Evolutionary conservation across 2,797 vertebrate species (phyloP).

Genomic region (Macroramphosus scolopax): DNA sequence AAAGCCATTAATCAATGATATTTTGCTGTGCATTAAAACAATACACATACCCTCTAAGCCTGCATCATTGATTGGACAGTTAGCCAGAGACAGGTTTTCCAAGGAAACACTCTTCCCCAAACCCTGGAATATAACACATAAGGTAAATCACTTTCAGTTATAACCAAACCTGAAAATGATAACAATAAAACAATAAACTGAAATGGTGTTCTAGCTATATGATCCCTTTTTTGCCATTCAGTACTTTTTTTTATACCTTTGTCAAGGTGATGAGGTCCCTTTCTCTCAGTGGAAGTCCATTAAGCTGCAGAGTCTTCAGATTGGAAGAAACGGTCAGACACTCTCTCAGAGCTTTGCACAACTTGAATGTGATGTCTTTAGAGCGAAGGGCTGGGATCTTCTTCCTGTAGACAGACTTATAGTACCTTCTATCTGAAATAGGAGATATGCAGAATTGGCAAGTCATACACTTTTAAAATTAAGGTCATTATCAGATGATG

Average conservation of each 20-base stretch:
- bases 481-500: background rate
- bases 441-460: too few relatives aligned
- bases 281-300: conserved; percentile 86
- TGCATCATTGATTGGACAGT: conserved; percentile 88
- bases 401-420: conserved; percentile 76
- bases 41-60: conserved; percentile 89
- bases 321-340: conserved; percentile 82
- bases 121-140: conserved; percentile 76
- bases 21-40: conserved; percentile 7
- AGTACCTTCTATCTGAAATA: conserved; percentile 73
- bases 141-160: background rate
- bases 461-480: too few relatives aligned
- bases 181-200: too few relatives aligned
- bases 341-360: conserved; percentile 86
- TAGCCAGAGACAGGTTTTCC: conserved; percentile 86
- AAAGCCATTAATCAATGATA: too few relatives aligned
- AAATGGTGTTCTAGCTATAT: too few relatives aligned
- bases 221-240: too few relatives aligned
- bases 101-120: conserved; percentile 82
- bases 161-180: too few relatives aligned
- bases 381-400: conserved; percentile 84
- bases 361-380: conserved; percentile 86
- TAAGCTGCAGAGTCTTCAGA: conserved; percentile 86
- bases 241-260: conserved; percentile 76
- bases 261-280: conserved; percentile 85